Evolutionary conservation across 1,140 invertebrate species (phyloP), one percentile per base, ranked within the genome.

Genomic region (Ceratoteleas bidentatus): DNA sequence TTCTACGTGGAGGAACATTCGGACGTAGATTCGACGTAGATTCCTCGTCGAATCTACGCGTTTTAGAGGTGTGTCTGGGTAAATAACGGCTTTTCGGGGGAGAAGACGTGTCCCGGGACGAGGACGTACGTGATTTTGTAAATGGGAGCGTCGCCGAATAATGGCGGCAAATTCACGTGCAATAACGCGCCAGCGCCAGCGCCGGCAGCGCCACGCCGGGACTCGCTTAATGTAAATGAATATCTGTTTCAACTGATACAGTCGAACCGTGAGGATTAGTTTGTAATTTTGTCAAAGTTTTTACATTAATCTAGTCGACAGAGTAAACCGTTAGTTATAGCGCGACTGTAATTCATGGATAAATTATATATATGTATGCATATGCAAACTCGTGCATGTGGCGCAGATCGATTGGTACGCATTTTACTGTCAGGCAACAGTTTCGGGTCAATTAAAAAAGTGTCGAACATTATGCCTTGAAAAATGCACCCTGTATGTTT

Each of bases 271-370:
- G 64, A 69, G 52, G 53, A 78, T 83, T 83, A 83, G 74, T 83
- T 83, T 69, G 80, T 83, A 83, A 83, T 83, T 83, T 83, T 69
- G 64, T 83, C 80, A 79, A 83, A 83, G 74, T 78, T 83, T 83
- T 83, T 78, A 83, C 60, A 83, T 83, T 83, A 74, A 77, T 83
- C 80, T 83, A 83, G 80, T 83, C 80, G 80, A 78, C 64, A 61
- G 69, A 82, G 64, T 77, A 79, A 82, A 77, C 62, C 57, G 79
- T 82, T 82, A 82, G 80, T 66, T 62, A 74, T 77, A 82, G 80
- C 38, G 58, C 66, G 69, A 82, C 68, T 75, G 60, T 82, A 82
- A 82, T 77, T 77, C 80, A 77, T 77, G 73, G 66, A 77, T 82
- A 77, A 72, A 81, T 66, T 73, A 79, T 73, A 72, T 61, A 72